Evolutionary conservation across 2,888 invertebrate genomes (phyloP).

Genomic region (Ectemnius continuus): DNA sequence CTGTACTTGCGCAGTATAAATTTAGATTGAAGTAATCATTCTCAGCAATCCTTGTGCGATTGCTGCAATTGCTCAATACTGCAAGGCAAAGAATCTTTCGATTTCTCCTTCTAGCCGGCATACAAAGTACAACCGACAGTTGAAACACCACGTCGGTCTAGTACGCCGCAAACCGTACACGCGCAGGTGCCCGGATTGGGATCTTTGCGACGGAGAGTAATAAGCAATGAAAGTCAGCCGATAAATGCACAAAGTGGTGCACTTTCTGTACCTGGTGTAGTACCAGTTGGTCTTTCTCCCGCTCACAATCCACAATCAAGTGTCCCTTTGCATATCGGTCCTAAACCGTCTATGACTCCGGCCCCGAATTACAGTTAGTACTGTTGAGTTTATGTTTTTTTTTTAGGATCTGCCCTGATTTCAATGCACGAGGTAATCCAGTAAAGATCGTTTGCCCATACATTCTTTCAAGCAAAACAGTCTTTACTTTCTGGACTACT

Average conservation of each 20-base stretch:
- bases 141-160: conserved; percentile 59
- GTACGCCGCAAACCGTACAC: conserved; percentile 58
- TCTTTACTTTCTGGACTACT: too few species aligned
- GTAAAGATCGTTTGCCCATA: too few species aligned
- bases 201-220: conserved; percentile 69
- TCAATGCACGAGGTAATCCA: not conserved
- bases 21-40: not conserved
- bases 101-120: conserved; percentile 56
- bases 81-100: conserved; percentile 4
- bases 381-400: conserved; percentile 2
- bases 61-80: not conserved
- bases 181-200: conserved; percentile 55
- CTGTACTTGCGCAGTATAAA: not conserved
- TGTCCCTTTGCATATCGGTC: conserved; percentile 59
- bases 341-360: conserved; percentile 64
- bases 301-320: conserved; percentile 55
- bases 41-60: not conserved
- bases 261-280: conserved; percentile 45
- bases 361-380: conserved; percentile 52
- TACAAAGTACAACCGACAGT: conserved; percentile 37
- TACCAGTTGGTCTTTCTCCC: conserved; percentile 56
- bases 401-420: conserved; percentile 11
- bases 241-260: conserved; percentile 53
- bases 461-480: too few species aligned
- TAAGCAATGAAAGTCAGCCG: conserved; percentile 60